phyloP scores from a whole-genome alignment of 1,140 invertebrate species.

The Chironomus striatipennis region DNA sequence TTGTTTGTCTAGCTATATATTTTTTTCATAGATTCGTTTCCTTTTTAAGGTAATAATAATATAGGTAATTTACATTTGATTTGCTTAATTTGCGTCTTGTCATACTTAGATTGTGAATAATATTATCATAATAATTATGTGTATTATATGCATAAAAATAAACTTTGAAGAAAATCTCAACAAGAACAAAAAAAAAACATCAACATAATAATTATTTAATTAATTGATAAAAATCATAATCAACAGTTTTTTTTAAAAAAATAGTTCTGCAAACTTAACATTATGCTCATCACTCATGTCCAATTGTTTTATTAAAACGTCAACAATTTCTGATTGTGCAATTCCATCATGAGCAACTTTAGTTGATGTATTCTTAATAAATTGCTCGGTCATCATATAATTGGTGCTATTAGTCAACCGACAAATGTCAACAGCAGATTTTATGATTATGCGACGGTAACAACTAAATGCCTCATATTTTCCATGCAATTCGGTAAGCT shows the following conservation, averaged over 20 bases:
- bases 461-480: conserved; percentile 36
- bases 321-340: conserved; percentile 1
- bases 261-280: conserved; percentile 7
- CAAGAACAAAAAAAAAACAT: background rate
- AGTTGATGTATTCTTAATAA: background rate
- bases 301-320: background rate
- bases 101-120: too few relatives aligned
- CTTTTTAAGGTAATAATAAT: too few relatives aligned
- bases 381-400: background rate
- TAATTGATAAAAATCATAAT: too few relatives aligned
- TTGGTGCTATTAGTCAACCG: conserved; percentile 26
- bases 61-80: too few relatives aligned
- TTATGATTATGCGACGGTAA: conserved; percentile 37
- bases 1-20: too few relatives aligned
- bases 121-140: too few relatives aligned
- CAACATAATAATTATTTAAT: background rate
- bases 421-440: conserved; percentile 37
- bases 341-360: background rate
- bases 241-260: background rate
- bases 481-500: conserved; percentile 34
- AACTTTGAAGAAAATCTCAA: background rate
- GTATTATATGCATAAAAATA: background rate
- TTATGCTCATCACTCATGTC: background rate
- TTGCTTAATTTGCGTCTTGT: too few relatives aligned
- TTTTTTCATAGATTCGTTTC: too few relatives aligned